These are phyloP conservation scores for Catharus fuscescens DNA, from an alignment of 2,113 vertebrate species.

Conservation along the genomic window DNA sequence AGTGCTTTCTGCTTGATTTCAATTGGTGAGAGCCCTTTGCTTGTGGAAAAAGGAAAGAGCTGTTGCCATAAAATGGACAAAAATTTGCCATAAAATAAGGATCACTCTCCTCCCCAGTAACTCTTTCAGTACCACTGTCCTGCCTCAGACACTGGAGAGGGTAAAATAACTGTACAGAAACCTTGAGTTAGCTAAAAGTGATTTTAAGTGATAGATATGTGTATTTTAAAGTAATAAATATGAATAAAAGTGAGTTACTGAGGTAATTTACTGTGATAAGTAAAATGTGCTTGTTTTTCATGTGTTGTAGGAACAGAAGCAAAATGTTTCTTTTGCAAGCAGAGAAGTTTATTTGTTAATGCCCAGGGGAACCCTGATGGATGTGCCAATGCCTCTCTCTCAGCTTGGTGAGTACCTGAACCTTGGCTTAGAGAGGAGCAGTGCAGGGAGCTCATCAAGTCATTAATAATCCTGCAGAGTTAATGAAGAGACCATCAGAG, in stretches of 20 bases:
- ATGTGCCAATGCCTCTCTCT: not conserved
- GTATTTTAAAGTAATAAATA: too few species aligned
- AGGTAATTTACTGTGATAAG: not conserved
- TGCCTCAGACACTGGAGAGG: not conserved
- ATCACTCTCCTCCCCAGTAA: not conserved
- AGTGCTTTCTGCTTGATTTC: not conserved
- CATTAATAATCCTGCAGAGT: not conserved
- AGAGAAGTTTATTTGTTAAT: not conserved
- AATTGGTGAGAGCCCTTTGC: not conserved
- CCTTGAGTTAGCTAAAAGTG: not conserved
- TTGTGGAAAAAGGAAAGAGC: not conserved
- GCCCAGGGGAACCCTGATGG: not conserved
- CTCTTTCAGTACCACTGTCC: not conserved
- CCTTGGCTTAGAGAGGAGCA: not conserved
- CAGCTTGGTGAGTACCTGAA: slow-evolving; percentile 33
- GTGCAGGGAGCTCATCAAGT: not conserved
- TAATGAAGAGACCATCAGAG: not conserved
- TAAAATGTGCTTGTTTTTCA: not conserved
- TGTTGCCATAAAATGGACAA: not conserved
- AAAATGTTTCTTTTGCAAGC: not conserved
- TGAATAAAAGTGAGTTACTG: not conserved
- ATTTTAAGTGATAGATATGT: not conserved
- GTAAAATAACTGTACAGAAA: not conserved
- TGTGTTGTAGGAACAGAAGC: not conserved
- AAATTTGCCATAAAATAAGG: not conserved